Base-by-base conservation (phyloP, 2,113 vertebrate species). In the Proteles cristata region DNA sequence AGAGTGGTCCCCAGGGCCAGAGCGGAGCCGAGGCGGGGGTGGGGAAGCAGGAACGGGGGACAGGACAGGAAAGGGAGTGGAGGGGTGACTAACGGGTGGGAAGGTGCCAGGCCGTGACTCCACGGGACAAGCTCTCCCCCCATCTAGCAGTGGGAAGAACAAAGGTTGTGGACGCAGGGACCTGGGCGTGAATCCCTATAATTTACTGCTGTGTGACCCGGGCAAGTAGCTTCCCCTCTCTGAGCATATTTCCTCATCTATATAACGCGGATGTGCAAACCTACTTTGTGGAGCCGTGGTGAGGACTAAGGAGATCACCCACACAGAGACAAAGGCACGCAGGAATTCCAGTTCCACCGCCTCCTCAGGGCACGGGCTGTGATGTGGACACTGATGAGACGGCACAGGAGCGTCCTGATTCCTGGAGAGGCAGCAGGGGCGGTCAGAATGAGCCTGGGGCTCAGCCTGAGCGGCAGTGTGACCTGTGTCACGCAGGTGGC, bases 31-130 rank as follows among this genome's bases (percentile, higher is more conserved):
- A 45, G 11, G n/a, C 7, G 53, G 31, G 31, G 45, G 33, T 3
- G 7, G 71, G 88, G 26, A 53, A 21, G 28, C 25, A 23, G 77
- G 33, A 45, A 14, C 7, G 7, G 25, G 80, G 80, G 25, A 50
- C 2, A 2, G 0, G 55, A n/a, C 10, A 0, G 31, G 11, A n/a
- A 17, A 43, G 15, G n/a, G 16, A 31, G 1, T 0, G 0, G 45
- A 43, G 16, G 76, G 25, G 9, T 23, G 8, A 33, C 25, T 58
- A 11, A 26, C 25, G 25, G 48, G 16, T 43, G 10, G 45, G 39
- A 45, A 26, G 12, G 58, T 1, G 16, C 25, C 5, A 69, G 65
- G 48, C 68, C 73, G 14, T 1, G 25, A 31, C 21, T 88, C 48
- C 73, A 11, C 0, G 12, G 43, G 66, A 69, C 31, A 33, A 77